Base-by-base conservation (phyloP, 2,888 invertebrate species). In the Pseudolycoriella hygida region DNA sequence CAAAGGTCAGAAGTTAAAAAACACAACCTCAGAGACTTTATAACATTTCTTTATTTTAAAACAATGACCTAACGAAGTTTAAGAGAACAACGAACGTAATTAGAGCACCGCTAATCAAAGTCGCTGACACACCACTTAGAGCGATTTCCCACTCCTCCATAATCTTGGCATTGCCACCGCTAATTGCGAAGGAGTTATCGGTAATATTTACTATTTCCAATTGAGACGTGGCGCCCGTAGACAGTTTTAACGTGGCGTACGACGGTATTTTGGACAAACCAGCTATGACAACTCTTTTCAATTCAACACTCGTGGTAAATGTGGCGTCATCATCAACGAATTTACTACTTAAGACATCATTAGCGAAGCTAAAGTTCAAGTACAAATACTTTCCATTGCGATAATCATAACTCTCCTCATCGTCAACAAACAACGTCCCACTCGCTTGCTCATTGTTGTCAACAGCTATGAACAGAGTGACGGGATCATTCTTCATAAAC, bases 381-480 rank as follows among this genome's bases (percentile, higher is more conserved):
- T 80, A 78, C 12, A 83, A 65, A 55, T 76, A 81, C 50, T 79
- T 74, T 50, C 76, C 77, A 53, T 79, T 69, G 45, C 70, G 69
- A 58, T 88, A 80, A 5, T 84, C 81, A 60, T 74, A 87, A 1
- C 80, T 80, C 50, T 81, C 76, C 0, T 82, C 84, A 60, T 90
- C 90, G 61, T 93, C 92, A 43, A 88, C 77, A 62, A 88, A 93
- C 10, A 93, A 60, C 1, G 76, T 73, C 37, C 89, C 89, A 40
- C 67, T 64, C 0, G 92, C 88, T 8, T 52, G 52, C 3, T 58
- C 57, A 48, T 79, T 68, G 25, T 58, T 57, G 57, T 88, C 77
- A 1, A 89, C 64, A 0, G 86, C 80, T 0, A 92, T 75, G 47
- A 85, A 72, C 0, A 94, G 67, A 0, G 93, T 92, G 64, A 81